Conservation (phyloP, 2,888 invertebrate genomes). For the Melanchra persicariae region DNA sequence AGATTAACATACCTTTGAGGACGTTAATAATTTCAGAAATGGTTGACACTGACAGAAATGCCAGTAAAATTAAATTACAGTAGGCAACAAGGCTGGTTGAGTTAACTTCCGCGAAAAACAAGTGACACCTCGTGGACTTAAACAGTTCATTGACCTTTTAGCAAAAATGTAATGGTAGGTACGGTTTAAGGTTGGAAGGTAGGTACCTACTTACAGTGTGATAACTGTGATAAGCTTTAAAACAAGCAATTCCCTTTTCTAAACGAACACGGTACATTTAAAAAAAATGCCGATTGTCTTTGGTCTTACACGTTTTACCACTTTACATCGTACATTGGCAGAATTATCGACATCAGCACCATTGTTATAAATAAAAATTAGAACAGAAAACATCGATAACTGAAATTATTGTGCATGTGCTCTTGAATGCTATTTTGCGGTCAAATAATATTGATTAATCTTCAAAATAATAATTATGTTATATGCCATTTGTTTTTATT, state of each 20-base stretch:
- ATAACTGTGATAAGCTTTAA: neutral
- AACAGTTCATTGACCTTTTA: constrained; percentile 39
- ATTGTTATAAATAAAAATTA: too few relatives aligned
- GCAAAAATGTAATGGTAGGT: constrained; percentile 1
- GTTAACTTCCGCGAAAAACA: constrained; percentile 51
- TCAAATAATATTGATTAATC: too few relatives aligned
- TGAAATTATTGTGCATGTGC: too few relatives aligned
- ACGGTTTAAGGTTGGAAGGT: neutral
- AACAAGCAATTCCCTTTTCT: neutral
- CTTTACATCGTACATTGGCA: too few relatives aligned
- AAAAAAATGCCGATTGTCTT: too few relatives aligned
- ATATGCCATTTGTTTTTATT: too few relatives aligned
- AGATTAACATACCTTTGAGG: constrained; percentile 13
- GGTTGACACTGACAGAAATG: constrained; percentile 39
- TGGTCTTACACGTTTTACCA: too few relatives aligned
- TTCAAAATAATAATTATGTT: too few relatives aligned
- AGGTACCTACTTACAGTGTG: neutral
- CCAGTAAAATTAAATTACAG: constrained; percentile 47
- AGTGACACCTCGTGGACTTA: constrained; percentile 26
- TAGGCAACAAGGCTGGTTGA: constrained; percentile 8
- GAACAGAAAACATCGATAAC: too few relatives aligned
- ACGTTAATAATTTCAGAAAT: constrained; percentile 42
- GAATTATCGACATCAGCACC: too few relatives aligned
- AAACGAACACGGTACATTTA: neutral
- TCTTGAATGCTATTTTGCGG: too few relatives aligned